Evolutionary conservation across 2,113 vertebrate species (phyloP).

Genomic region (Gavia stellata): DNA sequence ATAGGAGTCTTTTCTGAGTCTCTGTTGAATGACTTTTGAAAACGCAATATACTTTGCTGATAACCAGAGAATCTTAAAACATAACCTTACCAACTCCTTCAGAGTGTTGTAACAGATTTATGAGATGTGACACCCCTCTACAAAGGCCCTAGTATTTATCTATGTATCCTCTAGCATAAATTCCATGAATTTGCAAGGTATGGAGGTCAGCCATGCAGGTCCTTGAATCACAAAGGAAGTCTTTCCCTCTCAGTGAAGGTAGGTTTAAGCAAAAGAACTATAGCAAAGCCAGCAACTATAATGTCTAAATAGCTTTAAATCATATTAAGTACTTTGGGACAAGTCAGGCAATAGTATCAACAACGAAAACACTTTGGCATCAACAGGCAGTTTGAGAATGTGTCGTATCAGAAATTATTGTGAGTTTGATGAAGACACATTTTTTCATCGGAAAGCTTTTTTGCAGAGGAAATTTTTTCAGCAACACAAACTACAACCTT

Average conservation of each 20-base stretch:
- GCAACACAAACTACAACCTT: not conserved
- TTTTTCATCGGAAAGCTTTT: not conserved
- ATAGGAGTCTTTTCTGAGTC: not conserved
- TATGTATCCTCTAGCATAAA: not conserved
- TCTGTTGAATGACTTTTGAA: not conserved
- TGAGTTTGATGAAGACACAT: not conserved
- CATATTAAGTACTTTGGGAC: not conserved
- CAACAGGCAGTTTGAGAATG: not conserved
- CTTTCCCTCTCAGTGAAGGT: not conserved
- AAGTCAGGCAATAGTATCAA: not conserved
- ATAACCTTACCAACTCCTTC: not conserved
- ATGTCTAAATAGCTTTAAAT: not conserved
- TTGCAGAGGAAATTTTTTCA: not conserved
- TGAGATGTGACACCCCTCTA: not conserved
- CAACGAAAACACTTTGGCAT: not conserved
- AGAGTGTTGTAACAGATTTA: not conserved
- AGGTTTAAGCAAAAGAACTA: not conserved
- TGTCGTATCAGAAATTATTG: not conserved
- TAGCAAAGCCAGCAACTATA: not conserved
- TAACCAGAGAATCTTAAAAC: not conserved
- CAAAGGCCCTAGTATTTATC: not conserved
- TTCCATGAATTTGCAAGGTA: not conserved
- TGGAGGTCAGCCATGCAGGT: not conserved
- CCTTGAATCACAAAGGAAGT: not conserved
- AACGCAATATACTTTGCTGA: not conserved